A percentile compares a stretch with the other conserved stretches of the same genome.
Conservation (phyloP, 2,797 vertebrate species). For the Hydrocynus forskahlii region DNA sequence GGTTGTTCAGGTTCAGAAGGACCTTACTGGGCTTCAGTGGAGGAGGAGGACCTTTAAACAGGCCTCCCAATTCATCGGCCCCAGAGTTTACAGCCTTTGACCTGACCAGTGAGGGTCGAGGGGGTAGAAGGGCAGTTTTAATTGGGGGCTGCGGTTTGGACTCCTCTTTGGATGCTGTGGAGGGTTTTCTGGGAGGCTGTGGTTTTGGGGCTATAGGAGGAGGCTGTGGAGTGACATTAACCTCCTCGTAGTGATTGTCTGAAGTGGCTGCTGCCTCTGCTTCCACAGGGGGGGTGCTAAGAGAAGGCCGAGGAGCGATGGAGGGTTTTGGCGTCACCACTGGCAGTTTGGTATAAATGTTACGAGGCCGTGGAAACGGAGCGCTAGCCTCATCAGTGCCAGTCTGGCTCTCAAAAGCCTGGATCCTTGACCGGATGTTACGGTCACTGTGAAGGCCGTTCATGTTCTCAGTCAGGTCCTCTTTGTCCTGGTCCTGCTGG, state of each 20-base stretch:
- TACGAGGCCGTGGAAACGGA: slow-evolving; percentile 81
- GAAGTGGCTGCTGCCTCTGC: slow-evolving; percentile 53
- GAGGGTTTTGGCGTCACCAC: slow-evolving; percentile 82
- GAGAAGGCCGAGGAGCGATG: slow-evolving; percentile 75
- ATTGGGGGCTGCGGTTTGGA: slow-evolving; percentile 61
- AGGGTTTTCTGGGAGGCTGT: slow-evolving; percentile 74
- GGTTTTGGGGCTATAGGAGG: slow-evolving; percentile 75
- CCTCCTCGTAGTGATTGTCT: slow-evolving; percentile 67
- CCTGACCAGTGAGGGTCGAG: slow-evolving; percentile 73
- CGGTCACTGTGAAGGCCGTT: slow-evolving; percentile 78
- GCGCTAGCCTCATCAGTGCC: slow-evolving; percentile 64
- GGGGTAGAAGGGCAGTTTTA: slow-evolving; percentile 62
- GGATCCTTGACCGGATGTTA: slow-evolving; percentile 85
- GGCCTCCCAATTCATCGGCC: slow-evolving; percentile 66
- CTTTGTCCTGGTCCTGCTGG: slow-evolving; percentile 45
- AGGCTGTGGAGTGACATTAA: slow-evolving; percentile 65
- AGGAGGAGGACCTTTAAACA: slow-evolving; percentile 43
- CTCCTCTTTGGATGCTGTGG: slow-evolving; percentile 63
- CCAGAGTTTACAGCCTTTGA: slow-evolving; percentile 68
- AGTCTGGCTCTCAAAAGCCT: slow-evolving; percentile 88
- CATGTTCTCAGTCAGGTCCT: slow-evolving; percentile 76
- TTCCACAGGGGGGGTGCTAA: slow-evolving; percentile 69
- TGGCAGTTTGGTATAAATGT: slow-evolving; percentile 72
- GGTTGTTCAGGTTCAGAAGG: slow-evolving; percentile 86
- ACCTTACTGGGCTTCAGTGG: slow-evolving; percentile 72